Evolutionary conservation across 2,888 invertebrate genomes (phyloP), one percentile per base, ranked within the genome.

Genomic region (Rugalucina vietnamica): DNA sequence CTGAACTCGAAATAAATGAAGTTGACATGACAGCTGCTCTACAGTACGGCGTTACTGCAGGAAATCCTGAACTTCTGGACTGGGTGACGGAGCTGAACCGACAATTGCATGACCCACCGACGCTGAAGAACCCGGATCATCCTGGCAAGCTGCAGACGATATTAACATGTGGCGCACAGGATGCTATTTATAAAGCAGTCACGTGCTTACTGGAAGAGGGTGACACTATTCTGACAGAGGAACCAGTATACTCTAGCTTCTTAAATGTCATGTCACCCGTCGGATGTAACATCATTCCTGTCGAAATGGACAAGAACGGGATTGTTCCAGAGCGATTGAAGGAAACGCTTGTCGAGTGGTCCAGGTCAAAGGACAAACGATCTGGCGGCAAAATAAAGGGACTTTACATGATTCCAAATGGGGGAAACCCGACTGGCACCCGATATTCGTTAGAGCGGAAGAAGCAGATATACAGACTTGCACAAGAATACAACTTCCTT

Each of bases 401-500:
- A 3, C 94, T 97, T 92, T 97, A 97, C 95, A 93, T 97, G 8
- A 97, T 97, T 86, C 97, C 97, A 0, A 97, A 97, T 4, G 97
- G 97, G 0, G 96, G 96, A 54, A 97, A 97, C 93, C 97, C 97
- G 1, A 96, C 97, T 0, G 97, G 97, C 0, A 96, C 96, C 0
- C 96, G 97, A 0, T 95, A 97, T 82, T 95, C 97, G 0, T 95
- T 96, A 54, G 96, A 96, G 29, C 95, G 97, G 85, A 96, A 97
- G 82, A 95, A 96, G 83, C 96, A 96, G 94, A 96, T 98, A 54
- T 97, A 97, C 92, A 95, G 96, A 90, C 95, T 97, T 85, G 97
- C 97, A 54, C 97, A 97, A 94, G 96, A 96, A 93, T 97, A 97
- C 93, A 96, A 97, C 94, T 96, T 98, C 69, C 92, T 98, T 14